phyloP scores from a whole-genome alignment of 2,888 invertebrate species.

The Andrena fulva region DNA sequence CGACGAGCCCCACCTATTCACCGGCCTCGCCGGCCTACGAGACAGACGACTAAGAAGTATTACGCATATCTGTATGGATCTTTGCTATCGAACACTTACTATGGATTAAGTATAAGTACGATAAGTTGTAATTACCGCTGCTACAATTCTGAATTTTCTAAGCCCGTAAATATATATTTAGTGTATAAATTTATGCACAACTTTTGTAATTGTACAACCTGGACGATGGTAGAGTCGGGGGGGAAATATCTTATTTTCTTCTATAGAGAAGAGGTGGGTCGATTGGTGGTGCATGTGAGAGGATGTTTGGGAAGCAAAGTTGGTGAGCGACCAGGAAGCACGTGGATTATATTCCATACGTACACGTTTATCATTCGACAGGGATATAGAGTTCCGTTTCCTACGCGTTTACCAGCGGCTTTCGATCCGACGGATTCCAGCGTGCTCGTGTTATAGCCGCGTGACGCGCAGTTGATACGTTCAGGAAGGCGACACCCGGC shows the following conservation, averaged over 20 bases:
- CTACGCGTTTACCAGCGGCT: conserved; percentile 13
- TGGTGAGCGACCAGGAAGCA: no score
- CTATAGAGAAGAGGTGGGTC: background rate
- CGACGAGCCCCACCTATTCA: conserved; percentile 87
- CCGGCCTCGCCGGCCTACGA: conserved; percentile 89
- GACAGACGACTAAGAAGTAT: conserved; percentile 84
- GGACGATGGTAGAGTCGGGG: background rate
- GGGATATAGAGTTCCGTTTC: background rate
- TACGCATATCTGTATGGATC: conserved; percentile 28
- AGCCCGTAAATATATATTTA: conserved; percentile 53
- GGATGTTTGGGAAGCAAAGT: no score
- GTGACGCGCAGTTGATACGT: background rate
- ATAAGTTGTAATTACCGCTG: conserved; percentile 54
- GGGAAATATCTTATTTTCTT: background rate
- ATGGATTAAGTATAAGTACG: conserved; percentile 45
- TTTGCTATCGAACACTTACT: conserved; percentile 37
- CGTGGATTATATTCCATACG: no score
- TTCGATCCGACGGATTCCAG: background rate
- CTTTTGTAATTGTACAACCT: conserved; percentile 39
- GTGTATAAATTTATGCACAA: conserved; percentile 44
- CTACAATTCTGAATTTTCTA: conserved; percentile 46
- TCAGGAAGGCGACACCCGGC: conserved; percentile 28
- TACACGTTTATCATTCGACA: no score
- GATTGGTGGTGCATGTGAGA: no score
- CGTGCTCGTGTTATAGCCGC: background rate